These are phyloP conservation scores for Archocentrus centrarchus DNA, from an alignment of 2,113 vertebrate species.

Conservation along the genomic window DNA sequence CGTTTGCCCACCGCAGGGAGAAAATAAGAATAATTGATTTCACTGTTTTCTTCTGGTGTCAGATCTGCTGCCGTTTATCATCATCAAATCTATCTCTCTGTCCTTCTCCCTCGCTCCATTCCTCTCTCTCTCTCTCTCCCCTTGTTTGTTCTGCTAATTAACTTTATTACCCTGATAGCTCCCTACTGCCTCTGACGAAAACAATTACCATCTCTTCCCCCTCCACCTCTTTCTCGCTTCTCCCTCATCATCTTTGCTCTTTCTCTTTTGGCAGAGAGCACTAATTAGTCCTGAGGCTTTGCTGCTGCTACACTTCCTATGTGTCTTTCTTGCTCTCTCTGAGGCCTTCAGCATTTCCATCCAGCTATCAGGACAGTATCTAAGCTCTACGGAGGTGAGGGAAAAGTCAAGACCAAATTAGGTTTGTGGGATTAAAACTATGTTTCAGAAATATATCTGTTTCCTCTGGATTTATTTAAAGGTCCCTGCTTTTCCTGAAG, in stretches of 20 bases:
- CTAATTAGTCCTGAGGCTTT: slow-evolving; percentile 63
- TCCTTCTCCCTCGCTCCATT: slow-evolving; percentile 18
- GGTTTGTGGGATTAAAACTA: not conserved
- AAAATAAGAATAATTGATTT: slow-evolving; percentile 82
- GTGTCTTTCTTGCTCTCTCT: not conserved
- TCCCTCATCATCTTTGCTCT: slow-evolving; percentile 54
- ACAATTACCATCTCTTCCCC: slow-evolving; percentile 92
- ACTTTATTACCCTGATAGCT: slow-evolving; percentile 99
- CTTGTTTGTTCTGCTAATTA: slow-evolving; percentile 99
- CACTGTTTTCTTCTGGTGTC: slow-evolving; percentile 68
- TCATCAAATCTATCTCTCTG: slow-evolving; percentile 53
- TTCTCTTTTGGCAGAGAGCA: slow-evolving; percentile 54
- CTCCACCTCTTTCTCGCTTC: slow-evolving; percentile 67
- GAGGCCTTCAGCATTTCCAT: not conserved
- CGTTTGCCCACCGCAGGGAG: slow-evolving; percentile 45
- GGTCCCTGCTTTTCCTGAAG: not conserved
- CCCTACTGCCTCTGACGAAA: slow-evolving; percentile 98
- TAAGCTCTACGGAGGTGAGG: slow-evolving; percentile 10
- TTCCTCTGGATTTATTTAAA: not conserved
- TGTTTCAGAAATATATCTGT: not conserved
- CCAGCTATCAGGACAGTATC: not conserved
- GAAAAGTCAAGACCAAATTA: not conserved
- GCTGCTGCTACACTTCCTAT: not conserved
- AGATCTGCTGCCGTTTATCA: slow-evolving; percentile 61
- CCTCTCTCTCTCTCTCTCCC: slow-evolving; percentile 26